Evolutionary conservation across 2,113 vertebrate species (phyloP).

Genomic region (Morone saxatilis): DNA sequence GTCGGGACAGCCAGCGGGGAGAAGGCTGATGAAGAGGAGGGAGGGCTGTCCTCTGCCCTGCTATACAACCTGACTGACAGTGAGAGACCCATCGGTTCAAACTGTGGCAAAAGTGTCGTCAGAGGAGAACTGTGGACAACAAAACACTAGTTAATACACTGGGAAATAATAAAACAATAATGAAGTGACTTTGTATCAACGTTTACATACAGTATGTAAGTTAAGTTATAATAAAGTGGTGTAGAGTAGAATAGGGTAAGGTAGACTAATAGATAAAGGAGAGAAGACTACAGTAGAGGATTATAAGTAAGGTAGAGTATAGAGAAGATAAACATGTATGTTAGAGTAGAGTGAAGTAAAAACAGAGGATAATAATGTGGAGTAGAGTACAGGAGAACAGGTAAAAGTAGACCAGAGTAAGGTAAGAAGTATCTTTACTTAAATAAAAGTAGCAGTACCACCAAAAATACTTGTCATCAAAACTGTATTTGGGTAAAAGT

Average conservation of each 20-base stretch:
- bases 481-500: neutral
- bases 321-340: too few relatives aligned
- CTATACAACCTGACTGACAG: constrained; percentile 70
- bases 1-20: constrained; percentile 52
- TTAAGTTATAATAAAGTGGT: neutral
- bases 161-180: neutral
- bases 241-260: neutral
- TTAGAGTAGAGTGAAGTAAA: neutral
- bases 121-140: constrained; percentile 37
- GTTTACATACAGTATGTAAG: neutral
- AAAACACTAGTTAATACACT: neutral
- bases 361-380: neutral
- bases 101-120: neutral
- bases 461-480: neutral
- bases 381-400: too few relatives aligned
- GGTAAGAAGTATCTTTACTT: neutral
- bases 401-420: neutral
- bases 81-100: constrained; percentile 76
- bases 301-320: too few relatives aligned
- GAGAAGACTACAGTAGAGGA: neutral
- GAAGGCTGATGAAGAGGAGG: constrained; percentile 59
- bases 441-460: neutral
- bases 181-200: neutral
- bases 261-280: neutral
- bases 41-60: neutral